A percentile compares a stretch with the other conserved stretches of the same genome.
phyloP scores from a whole-genome alignment of 2,113 vertebrate species.

The Cyprinus carpio region DNA sequence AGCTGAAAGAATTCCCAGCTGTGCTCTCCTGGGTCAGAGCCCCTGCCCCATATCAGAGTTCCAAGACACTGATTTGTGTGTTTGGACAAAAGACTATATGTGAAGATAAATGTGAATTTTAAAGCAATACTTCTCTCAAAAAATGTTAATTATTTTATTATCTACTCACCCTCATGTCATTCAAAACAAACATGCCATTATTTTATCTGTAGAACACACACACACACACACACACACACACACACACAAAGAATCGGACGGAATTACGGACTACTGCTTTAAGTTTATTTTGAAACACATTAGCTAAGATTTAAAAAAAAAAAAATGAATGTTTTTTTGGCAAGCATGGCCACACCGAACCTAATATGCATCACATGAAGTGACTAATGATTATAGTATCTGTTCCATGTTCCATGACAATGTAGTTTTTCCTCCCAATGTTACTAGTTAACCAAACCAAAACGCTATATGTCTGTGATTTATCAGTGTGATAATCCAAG shows the following conservation, averaged over 20 bases:
- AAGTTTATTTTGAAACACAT: not conserved
- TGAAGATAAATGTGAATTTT: not conserved
- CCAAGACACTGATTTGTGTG: slow-evolving; percentile 20
- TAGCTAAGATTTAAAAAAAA: not conserved
- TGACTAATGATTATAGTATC: not conserved
- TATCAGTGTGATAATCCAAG: not conserved
- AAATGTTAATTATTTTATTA: not conserved
- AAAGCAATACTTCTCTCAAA: not conserved
- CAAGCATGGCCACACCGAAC: not conserved
- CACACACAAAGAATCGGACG: too few relatives aligned
- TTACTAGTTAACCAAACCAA: not conserved
- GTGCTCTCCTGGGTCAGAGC: slow-evolving; percentile 26
- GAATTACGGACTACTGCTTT: too few relatives aligned
- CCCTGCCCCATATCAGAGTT: slow-evolving; percentile 1
- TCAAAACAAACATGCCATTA: not conserved
- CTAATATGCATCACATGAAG: not conserved
- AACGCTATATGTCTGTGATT: not conserved
- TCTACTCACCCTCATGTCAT: not conserved
- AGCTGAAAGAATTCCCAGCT: slow-evolving; percentile 35
- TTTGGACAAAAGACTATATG: not conserved
- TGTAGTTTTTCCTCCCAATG: not conserved
- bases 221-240: not conserved
- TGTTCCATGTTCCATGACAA: not conserved
- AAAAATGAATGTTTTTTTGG: too few relatives aligned
- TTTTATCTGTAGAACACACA: not conserved